Conservation (phyloP, 2,113 vertebrate genomes). For the Strigops habroptila region DNA sequence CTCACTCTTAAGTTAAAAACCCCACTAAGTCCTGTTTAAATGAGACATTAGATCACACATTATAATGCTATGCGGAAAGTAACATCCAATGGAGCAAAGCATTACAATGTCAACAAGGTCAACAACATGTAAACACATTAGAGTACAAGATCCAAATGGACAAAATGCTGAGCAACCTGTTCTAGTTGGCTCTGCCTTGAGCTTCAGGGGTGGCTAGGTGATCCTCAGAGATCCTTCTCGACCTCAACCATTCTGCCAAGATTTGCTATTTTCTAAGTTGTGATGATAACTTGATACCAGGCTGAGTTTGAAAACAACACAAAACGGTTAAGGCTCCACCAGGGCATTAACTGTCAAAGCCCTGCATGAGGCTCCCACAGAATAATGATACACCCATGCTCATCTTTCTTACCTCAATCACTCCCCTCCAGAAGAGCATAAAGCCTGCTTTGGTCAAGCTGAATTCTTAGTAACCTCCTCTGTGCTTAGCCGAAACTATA, state of each 20-base stretch:
- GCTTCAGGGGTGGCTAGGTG: neutral
- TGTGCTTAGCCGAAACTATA: neutral
- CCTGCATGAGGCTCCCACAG: accelerated
- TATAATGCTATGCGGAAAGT: neutral
- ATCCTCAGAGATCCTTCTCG: neutral
- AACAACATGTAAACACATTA: neutral
- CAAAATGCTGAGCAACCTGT: neutral
- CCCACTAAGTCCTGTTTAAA: neutral
- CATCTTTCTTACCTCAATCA: neutral
- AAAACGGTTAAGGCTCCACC: neutral
- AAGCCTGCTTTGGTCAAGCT: neutral
- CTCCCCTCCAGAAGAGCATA: neutral
- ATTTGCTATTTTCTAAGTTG: neutral
- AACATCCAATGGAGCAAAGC: neutral
- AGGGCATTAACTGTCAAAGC: neutral
- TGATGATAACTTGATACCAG: neutral
- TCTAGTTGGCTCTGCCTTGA: neutral
- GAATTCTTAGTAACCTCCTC: neutral
- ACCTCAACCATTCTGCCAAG: neutral
- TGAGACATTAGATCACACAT: neutral
- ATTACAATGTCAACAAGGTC: neutral
- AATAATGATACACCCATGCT: neutral
- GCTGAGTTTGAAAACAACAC: neutral
- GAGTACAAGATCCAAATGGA: neutral
- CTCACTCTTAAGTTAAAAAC: neutral